phyloP scores from a whole-genome alignment of 1,140 invertebrate genomes.

The Agrilus planipennis region DNA sequence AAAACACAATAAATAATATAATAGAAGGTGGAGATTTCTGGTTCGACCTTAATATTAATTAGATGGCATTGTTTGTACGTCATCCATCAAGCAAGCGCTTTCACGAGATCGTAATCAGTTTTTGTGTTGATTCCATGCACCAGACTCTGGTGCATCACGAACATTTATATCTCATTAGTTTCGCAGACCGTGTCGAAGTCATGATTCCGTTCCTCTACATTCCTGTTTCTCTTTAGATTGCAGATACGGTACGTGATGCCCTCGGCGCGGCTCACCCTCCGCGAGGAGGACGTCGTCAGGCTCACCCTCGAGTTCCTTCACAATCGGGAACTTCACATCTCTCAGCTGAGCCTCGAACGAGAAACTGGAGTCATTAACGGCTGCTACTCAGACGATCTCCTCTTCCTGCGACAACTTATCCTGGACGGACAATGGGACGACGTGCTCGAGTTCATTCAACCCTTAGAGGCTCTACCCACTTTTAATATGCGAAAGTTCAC shows the following conservation, averaged over 20 bases:
- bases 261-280: conserved; percentile 67
- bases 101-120: too few species aligned
- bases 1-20: too few species aligned
- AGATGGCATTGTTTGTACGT: too few species aligned
- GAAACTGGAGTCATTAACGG: conserved; percentile 95
- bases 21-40: too few species aligned
- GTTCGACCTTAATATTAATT: too few species aligned
- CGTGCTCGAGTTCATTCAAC: conserved; percentile 91
- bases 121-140: too few species aligned
- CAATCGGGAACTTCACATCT: conserved; percentile 78
- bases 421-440: conserved; percentile 98
- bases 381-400: conserved; percentile 78
- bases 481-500: conserved; percentile 74
- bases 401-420: conserved; percentile 88
- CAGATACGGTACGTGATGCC: conserved; percentile 60
- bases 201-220: too few species aligned
- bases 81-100: too few species aligned
- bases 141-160: too few species aligned
- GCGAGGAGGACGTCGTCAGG: conserved; percentile 85
- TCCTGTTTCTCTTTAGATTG: conserved; percentile 39
- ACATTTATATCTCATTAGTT: too few species aligned
- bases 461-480: conserved; percentile 67
- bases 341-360: conserved; percentile 83
- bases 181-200: too few species aligned
- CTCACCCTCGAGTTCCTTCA: conserved; percentile 86